Evolutionary conservation across 2,797 vertebrate species (phyloP), one percentile per base, ranked within the genome.

Genomic region (Esox lucius): DNA sequence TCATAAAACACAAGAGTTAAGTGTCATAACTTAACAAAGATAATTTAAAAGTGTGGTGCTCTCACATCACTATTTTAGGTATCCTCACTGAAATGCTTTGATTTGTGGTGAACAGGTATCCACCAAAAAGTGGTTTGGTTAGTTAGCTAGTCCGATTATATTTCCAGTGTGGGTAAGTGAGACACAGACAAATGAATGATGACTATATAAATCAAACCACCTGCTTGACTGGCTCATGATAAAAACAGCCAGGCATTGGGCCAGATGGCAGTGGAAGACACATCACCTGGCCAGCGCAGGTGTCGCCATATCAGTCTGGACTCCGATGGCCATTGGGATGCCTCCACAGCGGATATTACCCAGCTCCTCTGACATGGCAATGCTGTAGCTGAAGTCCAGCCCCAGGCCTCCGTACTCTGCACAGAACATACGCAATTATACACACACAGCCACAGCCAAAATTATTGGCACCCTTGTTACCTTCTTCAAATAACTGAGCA

Each of bases 351-450:
- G 89, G 83, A 96, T 95, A 87, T 82, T 86, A 13, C 96, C 96
- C 84, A 97, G 90, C 80, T 97, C 95, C 80, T 97, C 96, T 28
- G 95, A 85, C 83, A 97, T 90, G 0, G 96, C 96, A 1, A 96
- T 73, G 12, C 78, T 96, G 78, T 95, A 98, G 87, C 94, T 97
- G 89, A 92, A 97, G 93, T 97, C 95, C 33, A 98, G 92, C 15
- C 94, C 95, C 89, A 96, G 75, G 65, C 95, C 95, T 0, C 96
- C 96, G 84, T 96, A 96, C 75, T 97, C 96, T 98, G 85, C 68
- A 76, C 11, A 76, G 66, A 73, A 71, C 65, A 51, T 26, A 56
- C 9, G 42, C 68, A 61, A 35, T 39, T 39, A 39, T 6, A 39
- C 2, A 39, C 35, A 39, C 35, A 39, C 35, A n/a, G n/a, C n/a